Conservation (phyloP, 2,113 vertebrate genomes). For the Jaculus jaculus region DNA sequence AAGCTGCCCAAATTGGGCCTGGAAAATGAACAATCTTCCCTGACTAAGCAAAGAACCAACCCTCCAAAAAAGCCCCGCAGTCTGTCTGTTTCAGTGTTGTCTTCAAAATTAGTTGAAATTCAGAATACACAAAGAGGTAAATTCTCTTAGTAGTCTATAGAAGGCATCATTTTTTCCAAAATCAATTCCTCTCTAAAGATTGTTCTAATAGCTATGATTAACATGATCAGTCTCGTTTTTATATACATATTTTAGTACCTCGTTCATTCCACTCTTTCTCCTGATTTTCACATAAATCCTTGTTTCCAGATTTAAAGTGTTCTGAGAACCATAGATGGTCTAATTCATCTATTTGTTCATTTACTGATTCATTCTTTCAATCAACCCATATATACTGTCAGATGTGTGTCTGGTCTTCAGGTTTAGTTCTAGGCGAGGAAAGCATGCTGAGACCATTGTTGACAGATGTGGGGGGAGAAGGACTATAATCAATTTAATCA, state of each 20-base stretch:
- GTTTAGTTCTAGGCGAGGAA: background rate
- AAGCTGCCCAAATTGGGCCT: background rate
- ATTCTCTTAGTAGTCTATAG: background rate
- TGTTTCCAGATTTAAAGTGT: background rate
- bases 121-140: background rate
- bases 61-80: background rate
- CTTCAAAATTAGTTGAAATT: constrained; percentile 33
- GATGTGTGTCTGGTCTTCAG: background rate
- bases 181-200: background rate
- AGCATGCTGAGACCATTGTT: background rate
- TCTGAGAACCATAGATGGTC: background rate
- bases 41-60: background rate
- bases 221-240: too few relatives aligned
- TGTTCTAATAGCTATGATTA: background rate
- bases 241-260: background rate
- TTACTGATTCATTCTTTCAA: background rate
- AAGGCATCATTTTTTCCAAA: background rate
- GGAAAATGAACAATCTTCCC: background rate
- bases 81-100: background rate
- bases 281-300: background rate
- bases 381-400: background rate
- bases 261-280: background rate
- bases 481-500: accelerated
- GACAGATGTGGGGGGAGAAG: background rate
- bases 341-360: background rate